A percentile compares a stretch with the other conserved stretches of the same genome.
Conservation (phyloP, 2,888 invertebrate species). For the Lasioglossum villosulum region DNA sequence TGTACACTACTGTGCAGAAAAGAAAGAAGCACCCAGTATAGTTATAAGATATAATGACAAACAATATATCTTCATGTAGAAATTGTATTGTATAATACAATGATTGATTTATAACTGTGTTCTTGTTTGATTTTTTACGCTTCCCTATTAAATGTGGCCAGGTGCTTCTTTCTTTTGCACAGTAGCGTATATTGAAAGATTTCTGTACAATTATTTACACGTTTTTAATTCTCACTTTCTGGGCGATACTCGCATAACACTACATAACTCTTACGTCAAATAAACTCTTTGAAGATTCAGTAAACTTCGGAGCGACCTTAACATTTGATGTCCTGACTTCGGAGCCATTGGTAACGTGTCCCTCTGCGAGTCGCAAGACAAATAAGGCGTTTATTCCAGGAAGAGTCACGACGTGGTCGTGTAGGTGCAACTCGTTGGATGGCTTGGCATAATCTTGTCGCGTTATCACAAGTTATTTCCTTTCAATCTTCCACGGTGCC, state of each 20-base stretch:
- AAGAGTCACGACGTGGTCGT: slow-evolving; percentile 1
- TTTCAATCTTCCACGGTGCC: slow-evolving; percentile 42
- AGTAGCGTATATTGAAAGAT: background rate
- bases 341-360: slow-evolving; percentile 37
- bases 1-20: too few species aligned
- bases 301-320: slow-evolving; percentile 33
- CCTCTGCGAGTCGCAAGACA: background rate
- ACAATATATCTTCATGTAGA: too few species aligned
- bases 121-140: too few species aligned
- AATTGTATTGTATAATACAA: too few species aligned
- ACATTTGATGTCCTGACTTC: background rate
- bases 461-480: slow-evolving; percentile 52
- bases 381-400: background rate
- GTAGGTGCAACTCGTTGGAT: slow-evolving; percentile 21
- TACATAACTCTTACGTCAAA: slow-evolving; percentile 39
- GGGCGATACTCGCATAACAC: background rate
- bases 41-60: too few species aligned
- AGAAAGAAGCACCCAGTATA: too few species aligned
- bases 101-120: too few species aligned
- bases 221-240: background rate
- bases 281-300: background rate
- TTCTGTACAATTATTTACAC: background rate
- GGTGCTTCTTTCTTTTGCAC: too few species aligned
- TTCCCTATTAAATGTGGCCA: too few species aligned
- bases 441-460: slow-evolving; percentile 23